These are phyloP conservation scores for Lamprotornis superbus DNA, from an alignment of 2,113 vertebrate species.

Conservation along the genomic window DNA sequence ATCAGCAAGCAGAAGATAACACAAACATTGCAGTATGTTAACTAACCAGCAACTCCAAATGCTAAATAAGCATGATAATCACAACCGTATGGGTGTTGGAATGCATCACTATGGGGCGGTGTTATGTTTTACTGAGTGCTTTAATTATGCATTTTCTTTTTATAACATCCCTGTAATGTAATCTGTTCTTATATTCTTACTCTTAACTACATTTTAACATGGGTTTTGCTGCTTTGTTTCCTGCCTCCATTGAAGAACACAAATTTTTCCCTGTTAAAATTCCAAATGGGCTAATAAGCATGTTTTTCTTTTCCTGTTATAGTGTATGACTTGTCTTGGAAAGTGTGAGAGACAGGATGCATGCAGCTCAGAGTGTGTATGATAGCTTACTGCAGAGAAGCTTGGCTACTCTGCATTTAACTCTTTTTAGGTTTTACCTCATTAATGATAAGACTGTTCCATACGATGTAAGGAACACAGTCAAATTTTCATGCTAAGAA, in stretches of 20 bases:
- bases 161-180: constrained; percentile 11
- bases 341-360: constrained; percentile 35
- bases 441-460: background rate
- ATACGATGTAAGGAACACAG: background rate
- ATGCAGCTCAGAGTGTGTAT: background rate
- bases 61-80: constrained; percentile 7
- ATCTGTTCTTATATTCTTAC: background rate
- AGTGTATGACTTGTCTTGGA: background rate
- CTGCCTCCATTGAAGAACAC: background rate
- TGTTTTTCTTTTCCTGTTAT: background rate
- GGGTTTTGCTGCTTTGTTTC: background rate
- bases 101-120: background rate
- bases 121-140: background rate
- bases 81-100: background rate
- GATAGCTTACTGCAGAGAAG: background rate
- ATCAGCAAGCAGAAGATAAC: background rate
- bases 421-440: background rate
- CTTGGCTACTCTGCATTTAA: background rate
- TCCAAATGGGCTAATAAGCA: constrained; percentile 31
- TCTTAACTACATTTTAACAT: background rate
- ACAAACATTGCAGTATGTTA: background rate
- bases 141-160: constrained; percentile 35
- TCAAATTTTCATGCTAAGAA: background rate
- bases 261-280: constrained; percentile 13
- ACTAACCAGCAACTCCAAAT: background rate